Percentiles rank a stretch among this genome's conserved stretches.
Conservation (phyloP, 2,113 vertebrate species). For the Tupaia chinensis region DNA sequence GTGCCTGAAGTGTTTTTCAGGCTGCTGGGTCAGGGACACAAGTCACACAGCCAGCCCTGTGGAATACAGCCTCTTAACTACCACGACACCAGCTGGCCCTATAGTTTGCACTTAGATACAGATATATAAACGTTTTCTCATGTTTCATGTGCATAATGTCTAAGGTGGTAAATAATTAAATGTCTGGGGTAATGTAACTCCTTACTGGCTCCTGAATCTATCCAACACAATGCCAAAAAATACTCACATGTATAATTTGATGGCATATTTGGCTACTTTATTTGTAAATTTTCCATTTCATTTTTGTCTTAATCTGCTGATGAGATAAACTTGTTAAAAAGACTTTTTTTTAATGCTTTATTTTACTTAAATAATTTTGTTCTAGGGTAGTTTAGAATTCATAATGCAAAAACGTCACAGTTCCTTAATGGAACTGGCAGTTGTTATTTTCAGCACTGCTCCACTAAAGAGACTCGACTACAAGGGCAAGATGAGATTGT, state of each 20-base stretch:
- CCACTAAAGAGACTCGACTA: conserved; percentile 35
- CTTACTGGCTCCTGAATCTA: neutral
- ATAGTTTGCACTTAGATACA: neutral
- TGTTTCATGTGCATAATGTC: neutral
- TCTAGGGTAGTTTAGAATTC: conserved; percentile 47
- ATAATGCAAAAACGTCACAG: conserved; percentile 36
- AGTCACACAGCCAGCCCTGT: too few species aligned
- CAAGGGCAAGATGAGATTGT: conserved; percentile 27
- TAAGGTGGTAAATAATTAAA: neutral
- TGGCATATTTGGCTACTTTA: conserved; percentile 6
- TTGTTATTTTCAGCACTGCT: conserved; percentile 33
- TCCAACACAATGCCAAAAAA: neutral
- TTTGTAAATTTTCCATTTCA: conserved; percentile 34
- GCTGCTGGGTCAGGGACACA: too few species aligned
- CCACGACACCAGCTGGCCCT: too few species aligned
- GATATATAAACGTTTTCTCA: neutral
- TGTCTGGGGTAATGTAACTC: neutral
- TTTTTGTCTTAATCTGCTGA: conserved; percentile 52
- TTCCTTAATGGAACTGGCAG: conserved; percentile 28
- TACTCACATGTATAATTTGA: conserved; percentile 20
- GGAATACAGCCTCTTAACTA: too few species aligned
- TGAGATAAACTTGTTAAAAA: conserved; percentile 53
- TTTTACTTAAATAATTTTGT: conserved; percentile 61
- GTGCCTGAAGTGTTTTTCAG: too few species aligned
- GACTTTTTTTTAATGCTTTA: neutral